Evolutionary conservation across 2,797 vertebrate genomes (phyloP), one percentile per base, ranked within the genome.

Genomic region (Gadopsis bispinosus): DNA sequence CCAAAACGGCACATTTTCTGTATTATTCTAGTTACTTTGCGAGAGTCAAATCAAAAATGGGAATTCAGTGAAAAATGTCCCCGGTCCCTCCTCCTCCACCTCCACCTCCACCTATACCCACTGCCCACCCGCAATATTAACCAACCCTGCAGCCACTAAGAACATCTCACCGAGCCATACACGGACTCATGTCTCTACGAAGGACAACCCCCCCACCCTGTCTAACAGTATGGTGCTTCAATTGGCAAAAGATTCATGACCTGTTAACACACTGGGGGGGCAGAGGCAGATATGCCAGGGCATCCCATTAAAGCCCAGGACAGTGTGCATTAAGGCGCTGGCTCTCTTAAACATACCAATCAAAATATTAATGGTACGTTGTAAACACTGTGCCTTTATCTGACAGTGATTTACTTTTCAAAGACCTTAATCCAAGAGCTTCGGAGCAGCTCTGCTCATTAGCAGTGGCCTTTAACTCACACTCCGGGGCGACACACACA

Each of bases 321-420:
- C 94, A 92, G 94, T 94, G 93, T 97, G 95, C 96, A 96, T 96
- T 97, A 97, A 96, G 95, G 93, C 96, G 95, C 95, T 93, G 94
- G 92, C 93, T 96, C 94, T 94, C 95, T 96, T 95, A 96, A 97
- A 96, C 96, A 95, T 73, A 89, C 93, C 93, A 92, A 97, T 97
- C 95, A 96, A 96, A 97, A 97, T 97, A 96, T 97, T 96, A 97
- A 97, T 91, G 94, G 93, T 94, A 87, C 78, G 45, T 64, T 83
- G 81, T 96, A 97, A 97, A 97, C 96, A 97, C 81, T 71, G 90
- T 89, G 79, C 90, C 95, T 96, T 95, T 95, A 96, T 96, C 90
- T 96, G 95, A 96, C 92, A 92, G 92, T 95, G 94, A 97, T 97
- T 97, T 97, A 97, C 96, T 94, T 95, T 95, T 75, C 92, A 94